Percentiles rank a stretch among this genome's conserved stretches.
Conservation (phyloP, 92 coral and sea anemone genomes). For the Desmophyllum pertusum region DNA sequence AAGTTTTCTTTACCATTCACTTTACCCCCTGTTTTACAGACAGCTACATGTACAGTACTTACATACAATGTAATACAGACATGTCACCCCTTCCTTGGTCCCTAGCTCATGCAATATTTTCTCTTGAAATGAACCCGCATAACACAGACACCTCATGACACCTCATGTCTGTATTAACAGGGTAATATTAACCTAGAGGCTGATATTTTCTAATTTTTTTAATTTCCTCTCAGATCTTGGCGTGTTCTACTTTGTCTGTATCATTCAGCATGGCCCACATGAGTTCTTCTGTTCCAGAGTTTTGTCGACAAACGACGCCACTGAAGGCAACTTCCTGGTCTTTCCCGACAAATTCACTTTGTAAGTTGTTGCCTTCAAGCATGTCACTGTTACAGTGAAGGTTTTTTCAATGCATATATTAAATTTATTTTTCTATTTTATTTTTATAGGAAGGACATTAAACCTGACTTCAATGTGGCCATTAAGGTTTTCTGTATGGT, state of each 20-base stretch:
- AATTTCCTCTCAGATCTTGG: conserved; percentile 75
- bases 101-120: too few species aligned
- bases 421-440: background rate
- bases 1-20: background rate
- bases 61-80: too few species aligned
- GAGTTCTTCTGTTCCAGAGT: conserved; percentile 85
- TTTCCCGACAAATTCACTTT: conserved; percentile 91
- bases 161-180: too few species aligned
- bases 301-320: conserved; percentile 82
- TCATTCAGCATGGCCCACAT: conserved; percentile 84
- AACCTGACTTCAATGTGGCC: conserved; percentile 78
- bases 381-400: background rate
- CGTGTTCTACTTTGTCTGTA: conserved; percentile 84
- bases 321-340: conserved; percentile 71
- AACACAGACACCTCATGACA: too few species aligned
- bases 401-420: background rate
- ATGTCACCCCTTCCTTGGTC: too few species aligned
- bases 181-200: too few species aligned
- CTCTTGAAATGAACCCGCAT: too few species aligned
- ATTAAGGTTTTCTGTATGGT: conserved; percentile 87
- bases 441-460: conserved; percentile 70
- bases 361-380: conserved; percentile 59
- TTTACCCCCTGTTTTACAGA: too few species aligned
- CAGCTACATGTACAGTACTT: too few species aligned
- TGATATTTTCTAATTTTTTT: too few species aligned